phyloP scores from a whole-genome alignment of 2,888 invertebrate species.

The Tyria jacobaeae region DNA sequence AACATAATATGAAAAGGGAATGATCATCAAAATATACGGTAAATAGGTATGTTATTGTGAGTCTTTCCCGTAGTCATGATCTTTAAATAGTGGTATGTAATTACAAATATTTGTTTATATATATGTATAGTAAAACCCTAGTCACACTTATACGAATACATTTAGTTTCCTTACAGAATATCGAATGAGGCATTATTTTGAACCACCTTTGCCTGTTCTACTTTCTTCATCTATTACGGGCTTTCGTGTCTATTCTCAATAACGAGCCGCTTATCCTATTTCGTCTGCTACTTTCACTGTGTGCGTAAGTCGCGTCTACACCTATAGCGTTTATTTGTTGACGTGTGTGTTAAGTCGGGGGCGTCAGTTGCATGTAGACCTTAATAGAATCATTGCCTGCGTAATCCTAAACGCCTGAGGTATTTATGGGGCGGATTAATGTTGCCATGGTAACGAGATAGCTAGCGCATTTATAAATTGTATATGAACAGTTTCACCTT shows the following conservation, averaged over 20 bases:
- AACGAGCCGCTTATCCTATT: background rate
- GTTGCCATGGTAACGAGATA: conserved; percentile 56
- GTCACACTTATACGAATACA: background rate
- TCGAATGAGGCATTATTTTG: background rate
- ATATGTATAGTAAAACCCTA: background rate
- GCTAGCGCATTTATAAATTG: conserved; percentile 45
- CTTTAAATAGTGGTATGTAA: too few species aligned
- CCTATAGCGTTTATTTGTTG: background rate
- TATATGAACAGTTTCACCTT: conserved; percentile 22
- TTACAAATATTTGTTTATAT: background rate
- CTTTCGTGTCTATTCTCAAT: background rate
- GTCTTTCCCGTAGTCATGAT: background rate
- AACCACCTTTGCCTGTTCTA: background rate
- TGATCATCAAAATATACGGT: background rate
- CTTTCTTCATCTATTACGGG: background rate
- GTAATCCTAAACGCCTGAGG: conserved; percentile 38
- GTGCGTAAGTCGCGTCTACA: background rate
- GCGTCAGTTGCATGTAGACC: conserved; percentile 25
- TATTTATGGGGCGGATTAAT: conserved; percentile 43
- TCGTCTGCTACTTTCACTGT: background rate
- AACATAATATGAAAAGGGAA: too few species aligned
- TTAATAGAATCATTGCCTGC: conserved; percentile 39
- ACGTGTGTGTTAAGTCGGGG: conserved; percentile 1
- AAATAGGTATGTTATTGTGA: background rate
- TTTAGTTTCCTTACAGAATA: background rate